Evolutionary conservation across 2,797 vertebrate species (phyloP).

Genomic region (Leucoraja ocellata): DNA sequence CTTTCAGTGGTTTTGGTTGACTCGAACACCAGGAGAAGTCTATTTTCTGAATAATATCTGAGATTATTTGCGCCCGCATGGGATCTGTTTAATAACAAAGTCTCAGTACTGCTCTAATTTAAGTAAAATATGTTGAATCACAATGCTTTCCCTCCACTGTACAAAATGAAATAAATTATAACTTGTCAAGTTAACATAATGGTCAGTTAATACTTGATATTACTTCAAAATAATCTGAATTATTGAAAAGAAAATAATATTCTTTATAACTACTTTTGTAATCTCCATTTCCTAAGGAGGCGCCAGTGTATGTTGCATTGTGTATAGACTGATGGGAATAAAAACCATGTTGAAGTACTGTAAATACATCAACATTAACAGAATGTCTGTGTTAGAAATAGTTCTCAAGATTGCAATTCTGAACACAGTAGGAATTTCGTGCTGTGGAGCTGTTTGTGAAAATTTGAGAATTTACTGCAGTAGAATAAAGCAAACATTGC

Average conservation of each 20-base stretch:
- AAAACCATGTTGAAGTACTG: background rate
- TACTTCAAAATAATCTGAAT: background rate
- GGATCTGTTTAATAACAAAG: background rate
- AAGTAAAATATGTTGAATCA: background rate
- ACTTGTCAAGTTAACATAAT: background rate
- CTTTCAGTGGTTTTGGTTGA: background rate
- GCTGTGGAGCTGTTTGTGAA: conserved; percentile 23
- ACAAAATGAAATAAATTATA: background rate
- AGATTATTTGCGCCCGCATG: background rate
- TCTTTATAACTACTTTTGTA: background rate
- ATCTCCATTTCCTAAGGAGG: background rate
- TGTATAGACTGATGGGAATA: background rate
- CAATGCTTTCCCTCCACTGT: background rate
- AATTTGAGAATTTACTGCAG: conserved; percentile 30
- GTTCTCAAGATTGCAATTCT: conserved; percentile 20
- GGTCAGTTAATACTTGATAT: background rate
- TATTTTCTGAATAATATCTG: background rate
- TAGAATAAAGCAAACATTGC: conserved; percentile 35
- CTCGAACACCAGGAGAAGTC: background rate
- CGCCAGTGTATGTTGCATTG: background rate
- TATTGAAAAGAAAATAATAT: background rate
- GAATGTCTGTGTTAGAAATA: background rate
- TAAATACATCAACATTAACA: background rate
- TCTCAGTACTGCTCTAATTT: background rate
- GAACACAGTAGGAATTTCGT: conserved; percentile 19